These are phyloP conservation scores for Indicator indicator DNA, from an alignment of 2,113 vertebrate genomes.

Conservation along the genomic window DNA sequence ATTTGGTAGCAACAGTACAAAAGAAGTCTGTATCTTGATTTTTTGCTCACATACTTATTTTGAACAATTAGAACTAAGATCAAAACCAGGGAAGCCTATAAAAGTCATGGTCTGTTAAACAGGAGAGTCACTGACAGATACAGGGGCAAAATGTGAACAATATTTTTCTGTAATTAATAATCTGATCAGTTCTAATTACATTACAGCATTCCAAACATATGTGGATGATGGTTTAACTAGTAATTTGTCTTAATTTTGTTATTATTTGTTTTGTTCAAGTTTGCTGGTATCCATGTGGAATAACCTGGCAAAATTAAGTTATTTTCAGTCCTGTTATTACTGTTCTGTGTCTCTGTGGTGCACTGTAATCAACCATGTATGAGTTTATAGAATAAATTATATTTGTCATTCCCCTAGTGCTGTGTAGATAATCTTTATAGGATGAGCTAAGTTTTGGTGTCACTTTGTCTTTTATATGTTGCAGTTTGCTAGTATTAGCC, in stretches of 20 bases:
- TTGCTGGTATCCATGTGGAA: slow-evolving; percentile 19
- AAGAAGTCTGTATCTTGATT: neutral
- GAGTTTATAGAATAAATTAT: slow-evolving; percentile 1
- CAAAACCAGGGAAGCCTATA: neutral
- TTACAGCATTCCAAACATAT: neutral
- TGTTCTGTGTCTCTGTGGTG: neutral
- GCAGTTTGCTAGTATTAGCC: no score
- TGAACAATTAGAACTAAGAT: neutral
- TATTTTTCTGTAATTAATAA: slow-evolving; percentile 7
- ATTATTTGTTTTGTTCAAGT: slow-evolving; percentile 25
- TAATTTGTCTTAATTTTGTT: slow-evolving; percentile 55
- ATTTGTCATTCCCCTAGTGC: neutral
- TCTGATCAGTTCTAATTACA: slow-evolving; percentile 27
- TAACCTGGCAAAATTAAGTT: slow-evolving; percentile 34
- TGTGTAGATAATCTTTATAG: neutral
- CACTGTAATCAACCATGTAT: slow-evolving; percentile 19
- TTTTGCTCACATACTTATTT: neutral
- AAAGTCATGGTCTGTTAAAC: neutral
- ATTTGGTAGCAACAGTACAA: neutral
- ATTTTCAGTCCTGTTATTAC: slow-evolving; percentile 23
- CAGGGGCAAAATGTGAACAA: neutral
- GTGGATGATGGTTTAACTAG: neutral
- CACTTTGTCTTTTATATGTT: neutral
- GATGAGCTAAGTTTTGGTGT: neutral
- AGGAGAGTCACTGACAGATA: neutral